These are phyloP conservation scores for Pterobdella sp. DNA, from an alignment of 2,888 invertebrate genomes.

Conservation along the genomic window DNA sequence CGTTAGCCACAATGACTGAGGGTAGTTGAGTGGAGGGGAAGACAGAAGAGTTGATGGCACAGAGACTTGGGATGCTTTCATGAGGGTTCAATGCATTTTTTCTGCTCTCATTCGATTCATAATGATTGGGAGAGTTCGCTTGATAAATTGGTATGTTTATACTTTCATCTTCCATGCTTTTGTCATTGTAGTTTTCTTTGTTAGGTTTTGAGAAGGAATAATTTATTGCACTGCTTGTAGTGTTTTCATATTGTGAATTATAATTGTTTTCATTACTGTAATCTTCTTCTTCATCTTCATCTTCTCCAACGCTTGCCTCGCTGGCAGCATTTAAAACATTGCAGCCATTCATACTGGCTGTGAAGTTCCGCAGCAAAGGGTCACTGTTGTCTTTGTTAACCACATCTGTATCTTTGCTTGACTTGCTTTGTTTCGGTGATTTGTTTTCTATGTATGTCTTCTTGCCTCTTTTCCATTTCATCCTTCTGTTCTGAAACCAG, in stretches of 20 bases:
- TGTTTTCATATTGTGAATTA: not conserved
- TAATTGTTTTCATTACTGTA: not conserved
- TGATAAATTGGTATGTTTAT: not conserved
- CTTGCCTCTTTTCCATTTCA: constrained; percentile 98
- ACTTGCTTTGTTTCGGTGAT: constrained; percentile 27
- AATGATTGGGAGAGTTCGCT: not conserved
- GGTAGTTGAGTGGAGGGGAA: not conserved
- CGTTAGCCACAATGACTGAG: not conserved
- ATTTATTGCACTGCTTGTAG: not conserved
- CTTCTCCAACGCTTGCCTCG: not conserved
- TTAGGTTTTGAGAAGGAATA: not conserved
- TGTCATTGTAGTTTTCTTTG: constrained; percentile 17
- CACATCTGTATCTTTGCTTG: not conserved
- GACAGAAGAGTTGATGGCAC: not conserved
- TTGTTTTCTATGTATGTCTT: constrained; percentile 63
- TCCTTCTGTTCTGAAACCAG: constrained; percentile 95
- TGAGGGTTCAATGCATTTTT: too few relatives aligned
- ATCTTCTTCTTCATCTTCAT: not conserved
- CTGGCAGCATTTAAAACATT: not conserved
- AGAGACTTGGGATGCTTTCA: too few relatives aligned
- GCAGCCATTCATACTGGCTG: too few relatives aligned
- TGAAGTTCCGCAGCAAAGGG: too few relatives aligned
- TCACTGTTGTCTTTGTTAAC: not conserved
- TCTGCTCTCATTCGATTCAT: too few relatives aligned
- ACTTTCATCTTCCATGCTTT: constrained; percentile 7